Evolutionary conservation across 2,113 vertebrate genomes (phyloP), one percentile per base, ranked within the genome.

Genomic region (Ascaphus truei): DNA sequence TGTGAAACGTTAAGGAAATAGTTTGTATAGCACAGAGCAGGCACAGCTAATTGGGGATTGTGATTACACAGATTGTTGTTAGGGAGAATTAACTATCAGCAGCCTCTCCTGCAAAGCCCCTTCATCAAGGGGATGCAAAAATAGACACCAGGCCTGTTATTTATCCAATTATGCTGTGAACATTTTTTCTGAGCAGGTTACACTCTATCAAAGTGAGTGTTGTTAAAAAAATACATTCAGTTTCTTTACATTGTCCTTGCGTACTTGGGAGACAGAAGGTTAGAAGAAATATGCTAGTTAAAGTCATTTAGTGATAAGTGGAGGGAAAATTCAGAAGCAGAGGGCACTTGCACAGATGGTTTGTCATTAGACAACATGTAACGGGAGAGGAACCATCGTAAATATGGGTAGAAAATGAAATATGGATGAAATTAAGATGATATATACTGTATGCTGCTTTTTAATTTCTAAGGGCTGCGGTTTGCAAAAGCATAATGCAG

Each of bases 31-130:
- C 85, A 83, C 78, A 85, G 90, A 94, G 92, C 92, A 91, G 90
- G 85, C 92, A 85, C 82, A 84, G 90, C 92, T 98, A 98, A 98
- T 98, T 98, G 94, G 93, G 92, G 92, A 94, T 86, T 95, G 94
- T 98, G 96, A 98, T 98, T 98, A 96, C 95, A 93, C 92, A 92
- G 93, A 92, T 93, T 94, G 93, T 92, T 93, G 94, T 95, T 95
- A 92, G 92, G 88, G 89, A 88, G 93, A 94, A 96, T 98, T 94
- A 96, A 93, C 90, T 92, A 93, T 91, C 92, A 96, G 92, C 93
- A 93, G 86, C 91, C 93, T 94, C 87, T 89, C 91, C 92, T 90
- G 92, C 89, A 91, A 88, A 86, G 92, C 92, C 93, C 90, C 93
- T 71, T 96, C 94, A 94, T 83, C 91, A 90, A 88, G 90, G 82